Evolutionary conservation across 2,888 invertebrate species (phyloP).

Genomic region (Torymus aiolomorphi): DNA sequence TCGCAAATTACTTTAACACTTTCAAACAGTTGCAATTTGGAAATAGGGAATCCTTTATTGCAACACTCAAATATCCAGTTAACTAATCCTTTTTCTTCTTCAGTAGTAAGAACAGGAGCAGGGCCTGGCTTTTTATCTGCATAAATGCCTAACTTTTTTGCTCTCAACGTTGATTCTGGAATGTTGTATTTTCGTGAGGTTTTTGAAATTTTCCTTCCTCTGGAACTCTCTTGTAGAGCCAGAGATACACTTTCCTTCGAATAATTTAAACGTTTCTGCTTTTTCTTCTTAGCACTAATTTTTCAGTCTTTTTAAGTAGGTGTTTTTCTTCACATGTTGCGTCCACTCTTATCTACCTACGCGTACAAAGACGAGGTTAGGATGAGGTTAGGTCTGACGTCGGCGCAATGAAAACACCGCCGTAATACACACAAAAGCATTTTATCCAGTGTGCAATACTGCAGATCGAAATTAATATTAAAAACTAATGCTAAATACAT

Average conservation of each 20-base stretch:
- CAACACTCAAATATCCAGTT: slow-evolving; percentile 52
- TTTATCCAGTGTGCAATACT: too few relatives aligned
- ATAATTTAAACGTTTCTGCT: not conserved
- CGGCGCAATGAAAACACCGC: too few relatives aligned
- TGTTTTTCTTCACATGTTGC: too few relatives aligned
- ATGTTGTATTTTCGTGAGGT: slow-evolving; percentile 43
- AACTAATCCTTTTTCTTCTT: slow-evolving; percentile 54
- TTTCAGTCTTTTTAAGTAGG: too few relatives aligned
- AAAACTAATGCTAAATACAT: too few relatives aligned
- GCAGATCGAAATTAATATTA: too few relatives aligned
- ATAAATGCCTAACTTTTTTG: slow-evolving; percentile 38
- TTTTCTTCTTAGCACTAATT: slow-evolving; percentile 4
- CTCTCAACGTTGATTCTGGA: slow-evolving; percentile 50
- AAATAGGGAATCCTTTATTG: slow-evolving; percentile 55
- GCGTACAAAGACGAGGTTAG: too few relatives aligned
- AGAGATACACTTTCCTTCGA: slow-evolving; percentile 27
- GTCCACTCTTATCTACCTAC: too few relatives aligned
- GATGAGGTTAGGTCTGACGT: too few relatives aligned
- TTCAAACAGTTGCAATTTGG: slow-evolving; percentile 53
- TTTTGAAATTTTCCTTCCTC: slow-evolving; percentile 40
- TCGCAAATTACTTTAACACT: slow-evolving; percentile 52
- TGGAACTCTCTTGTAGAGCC: slow-evolving; percentile 30
- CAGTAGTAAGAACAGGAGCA: slow-evolving; percentile 43
- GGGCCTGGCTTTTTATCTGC: slow-evolving; percentile 44
- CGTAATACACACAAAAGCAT: too few relatives aligned